Evolutionary conservation across 92 coral and sea anemone species (phyloP).

Genomic region (Muricea muricata): DNA sequence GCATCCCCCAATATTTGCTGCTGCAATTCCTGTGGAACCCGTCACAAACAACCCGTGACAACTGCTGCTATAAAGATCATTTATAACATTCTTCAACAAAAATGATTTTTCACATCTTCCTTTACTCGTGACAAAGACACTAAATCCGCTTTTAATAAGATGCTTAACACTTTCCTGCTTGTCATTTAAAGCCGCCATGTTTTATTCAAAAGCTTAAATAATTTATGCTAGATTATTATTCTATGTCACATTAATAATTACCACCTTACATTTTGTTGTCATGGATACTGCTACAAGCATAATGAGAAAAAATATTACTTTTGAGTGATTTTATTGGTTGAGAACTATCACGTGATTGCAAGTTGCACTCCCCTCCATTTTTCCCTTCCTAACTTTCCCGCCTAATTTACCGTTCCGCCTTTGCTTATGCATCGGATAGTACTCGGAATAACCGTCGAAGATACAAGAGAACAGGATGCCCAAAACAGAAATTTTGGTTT

Average conservation of each 20-base stretch:
- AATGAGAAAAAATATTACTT: conserved; percentile 30
- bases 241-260: too few relatives aligned
- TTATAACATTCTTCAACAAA: not conserved
- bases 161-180: not conserved
- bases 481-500: too few relatives aligned
- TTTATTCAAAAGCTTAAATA: not conserved
- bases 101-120: conserved; percentile 11
- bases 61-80: not conserved
- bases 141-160: not conserved
- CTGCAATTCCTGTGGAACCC: conserved; percentile 28
- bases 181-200: not conserved
- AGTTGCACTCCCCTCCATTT: conserved; percentile 54
- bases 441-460: too few relatives aligned
- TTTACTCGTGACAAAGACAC: conserved; percentile 16
- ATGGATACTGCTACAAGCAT: conserved; percentile 61
- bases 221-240: not conserved
- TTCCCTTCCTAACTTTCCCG: conserved; percentile 6
- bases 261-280: conserved; percentile 37
- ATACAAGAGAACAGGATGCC: too few relatives aligned
- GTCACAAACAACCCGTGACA: conserved; percentile 4
- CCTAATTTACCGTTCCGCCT: too few relatives aligned
- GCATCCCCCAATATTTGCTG: conserved; percentile 50
- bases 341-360: not conserved
- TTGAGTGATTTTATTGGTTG: not conserved
- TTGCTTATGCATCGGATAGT: too few relatives aligned